Base-by-base conservation (phyloP, 2,113 vertebrate genomes). In the Petrocephalus microphthalmus region DNA sequence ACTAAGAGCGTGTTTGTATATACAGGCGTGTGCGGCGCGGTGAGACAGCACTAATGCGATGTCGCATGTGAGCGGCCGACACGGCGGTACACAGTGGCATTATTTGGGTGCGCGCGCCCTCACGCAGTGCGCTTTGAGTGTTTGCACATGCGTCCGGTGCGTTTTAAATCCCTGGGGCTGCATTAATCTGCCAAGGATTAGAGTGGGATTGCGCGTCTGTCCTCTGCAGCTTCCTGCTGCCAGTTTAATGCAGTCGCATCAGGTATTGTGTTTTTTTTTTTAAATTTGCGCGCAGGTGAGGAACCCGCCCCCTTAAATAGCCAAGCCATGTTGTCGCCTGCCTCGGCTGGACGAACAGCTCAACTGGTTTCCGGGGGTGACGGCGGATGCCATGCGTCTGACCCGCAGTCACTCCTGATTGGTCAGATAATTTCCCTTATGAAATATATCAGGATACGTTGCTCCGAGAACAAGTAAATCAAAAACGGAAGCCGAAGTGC, bases 371-470 rank as follows among this genome's bases (percentile, higher is more conserved):
- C 82, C 7, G 5, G 29, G 25, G 29, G 29, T 19, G 51, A 29
- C 1, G 2, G 89, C 88, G 89, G 92, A 82, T 88, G 87, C 82
- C 71, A 85, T 87, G 92, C 92, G 91, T 91, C 93, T 90, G 90
- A 87, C 89, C 64, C 90, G 74, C 88, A 93, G 92, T 91, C 87
- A 47, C 90, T 92, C 92, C 93, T 92, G 91, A 93, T 92, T 91
- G 91, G 93, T 90, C 93, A 94, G 93, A 92, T 91, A 92, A 85
- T 74, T 89, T 89, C 57, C 90, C 90, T 93, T 92, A 94, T 93
- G 92, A 93, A 92, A 92, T 94, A 91, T 93, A 93, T 94, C 92
- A 92, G 92, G 92, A 90, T 86, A 90, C 88, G 90, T 87, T 2
- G 85, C 60, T 85, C 88, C 85, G 90, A 90, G 87, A 5, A 37